These are phyloP conservation scores for Callaeas wilsoni DNA, from an alignment of 2,113 vertebrate genomes.

Conservation along the genomic window DNA sequence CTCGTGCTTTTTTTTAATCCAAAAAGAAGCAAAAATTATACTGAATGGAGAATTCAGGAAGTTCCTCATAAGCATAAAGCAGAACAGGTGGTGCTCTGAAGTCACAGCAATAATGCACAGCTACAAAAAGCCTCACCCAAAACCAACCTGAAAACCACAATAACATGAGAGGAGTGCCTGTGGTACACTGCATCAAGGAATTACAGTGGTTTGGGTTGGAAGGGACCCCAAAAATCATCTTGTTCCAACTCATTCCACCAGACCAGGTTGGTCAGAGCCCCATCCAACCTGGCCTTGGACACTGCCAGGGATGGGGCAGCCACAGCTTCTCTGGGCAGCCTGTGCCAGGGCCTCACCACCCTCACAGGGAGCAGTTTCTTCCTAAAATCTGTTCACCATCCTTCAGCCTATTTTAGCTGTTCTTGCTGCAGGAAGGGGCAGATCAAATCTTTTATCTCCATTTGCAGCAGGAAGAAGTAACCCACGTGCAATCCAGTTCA, in stretches of 20 bases:
- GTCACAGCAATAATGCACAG: neutral
- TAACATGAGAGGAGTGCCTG: neutral
- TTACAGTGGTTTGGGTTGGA: neutral
- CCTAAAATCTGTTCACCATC: neutral
- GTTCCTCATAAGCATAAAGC: neutral
- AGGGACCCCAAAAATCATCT: neutral
- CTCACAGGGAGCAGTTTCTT: neutral
- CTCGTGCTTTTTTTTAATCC: neutral
- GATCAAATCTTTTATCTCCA: neutral
- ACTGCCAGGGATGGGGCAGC: neutral
- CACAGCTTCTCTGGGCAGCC: neutral
- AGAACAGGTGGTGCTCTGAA: neutral
- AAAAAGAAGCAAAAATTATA: neutral
- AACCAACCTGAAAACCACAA: neutral
- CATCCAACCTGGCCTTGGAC: fast-evolving
- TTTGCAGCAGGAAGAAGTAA: neutral
- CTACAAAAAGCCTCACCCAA: neutral
- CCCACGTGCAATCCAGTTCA: neutral
- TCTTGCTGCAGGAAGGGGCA: neutral
- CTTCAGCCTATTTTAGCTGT: neutral
- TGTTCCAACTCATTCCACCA: neutral
- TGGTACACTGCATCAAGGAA: neutral
- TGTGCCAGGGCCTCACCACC: neutral
- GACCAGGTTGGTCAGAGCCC: fast-evolving
- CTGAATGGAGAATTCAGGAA: neutral